Evolutionary conservation across 2,797 vertebrate species (phyloP), one percentile per base, ranked within the genome.

Genomic region (Anguilla megastoma): DNA sequence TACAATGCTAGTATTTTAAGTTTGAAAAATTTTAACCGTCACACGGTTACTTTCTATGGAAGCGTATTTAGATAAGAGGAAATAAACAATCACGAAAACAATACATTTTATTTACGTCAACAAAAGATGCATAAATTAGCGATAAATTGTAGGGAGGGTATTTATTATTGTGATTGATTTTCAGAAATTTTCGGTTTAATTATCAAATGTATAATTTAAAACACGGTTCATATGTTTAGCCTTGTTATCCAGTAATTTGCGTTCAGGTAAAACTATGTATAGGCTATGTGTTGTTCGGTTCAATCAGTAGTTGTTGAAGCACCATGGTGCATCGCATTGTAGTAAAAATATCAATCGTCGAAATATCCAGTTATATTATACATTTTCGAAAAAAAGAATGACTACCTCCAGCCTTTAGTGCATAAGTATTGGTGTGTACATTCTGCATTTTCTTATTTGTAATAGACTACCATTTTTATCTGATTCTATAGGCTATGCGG

Each of bases 401-500:
- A 41, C 36, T 45, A n/a, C 21, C 41, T 18, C 18, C 74, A 79
- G 33, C 16, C 16, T 41, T 71, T 12, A 30, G 27, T 74, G 14
- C 69, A 24, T 24, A 41, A 14, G 30, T 80, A 48, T 48, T 7
- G 14, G 5, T 2, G 48, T 2, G 6, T 24, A 50, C 45, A 48
- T 82, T 82, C 8, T 10, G 63, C 56, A 33, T 54, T 76, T 85
- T 87, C n/a, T 83, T 60, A 45, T 52, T 87, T 82, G 30, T 84
- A 60, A 36, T 52, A 83, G n/a, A 21, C 58, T 63, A 27, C n/a
- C 66, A 18, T 52, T 84, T 85, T 58, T 84, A 91, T 90, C 87
- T 84, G 90, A 82, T 91, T 4, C 92, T 90, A 87, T 36, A 30
- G 69, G 52, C 71, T 33, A 63, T 50, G 36, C 58, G 76, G 71